phyloP scores from a whole-genome alignment of 1,140 invertebrate species.

The Trigoniulus corallinus region DNA sequence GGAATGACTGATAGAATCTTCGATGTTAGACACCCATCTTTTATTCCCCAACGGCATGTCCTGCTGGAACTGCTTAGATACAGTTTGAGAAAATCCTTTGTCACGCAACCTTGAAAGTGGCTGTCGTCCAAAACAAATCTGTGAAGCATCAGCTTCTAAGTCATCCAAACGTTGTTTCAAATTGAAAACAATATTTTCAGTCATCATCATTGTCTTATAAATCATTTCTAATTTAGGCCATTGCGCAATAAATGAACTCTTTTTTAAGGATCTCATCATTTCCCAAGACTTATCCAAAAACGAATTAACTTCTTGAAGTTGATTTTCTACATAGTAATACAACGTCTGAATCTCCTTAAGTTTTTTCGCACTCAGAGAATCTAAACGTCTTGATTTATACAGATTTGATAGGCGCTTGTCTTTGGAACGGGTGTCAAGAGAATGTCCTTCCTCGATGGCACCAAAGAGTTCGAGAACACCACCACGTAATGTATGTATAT shows the following conservation, averaged over 20 bases:
- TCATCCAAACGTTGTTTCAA: neutral
- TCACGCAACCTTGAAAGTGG: too few relatives aligned
- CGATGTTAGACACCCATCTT: too few relatives aligned
- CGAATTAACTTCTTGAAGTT: slow-evolving; percentile 22
- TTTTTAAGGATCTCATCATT: neutral
- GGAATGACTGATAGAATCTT: too few relatives aligned
- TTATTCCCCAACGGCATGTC: too few relatives aligned
- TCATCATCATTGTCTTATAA: neutral
- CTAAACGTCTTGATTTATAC: slow-evolving; percentile 19
- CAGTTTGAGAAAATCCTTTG: too few relatives aligned
- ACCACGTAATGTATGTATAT: slow-evolving; percentile 19
- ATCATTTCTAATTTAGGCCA: neutral
- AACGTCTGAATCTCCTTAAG: slow-evolving; percentile 21
- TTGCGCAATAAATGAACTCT: neutral
- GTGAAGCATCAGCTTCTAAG: too few relatives aligned
- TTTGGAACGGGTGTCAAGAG: slow-evolving; percentile 18
- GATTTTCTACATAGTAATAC: slow-evolving; percentile 20
- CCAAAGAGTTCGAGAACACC: slow-evolving; percentile 21
- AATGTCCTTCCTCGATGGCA: slow-evolving; percentile 23
- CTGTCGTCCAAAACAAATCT: too few relatives aligned
- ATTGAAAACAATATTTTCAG: neutral
- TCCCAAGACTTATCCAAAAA: slow-evolving; percentile 26
- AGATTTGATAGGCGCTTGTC: slow-evolving; percentile 23
- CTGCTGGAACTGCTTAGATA: too few relatives aligned
- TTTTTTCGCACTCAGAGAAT: slow-evolving; percentile 23